Evolutionary conservation across 2,113 vertebrate genomes (phyloP), one percentile per base, ranked within the genome.

Genomic region (Leuciscus idus): DNA sequence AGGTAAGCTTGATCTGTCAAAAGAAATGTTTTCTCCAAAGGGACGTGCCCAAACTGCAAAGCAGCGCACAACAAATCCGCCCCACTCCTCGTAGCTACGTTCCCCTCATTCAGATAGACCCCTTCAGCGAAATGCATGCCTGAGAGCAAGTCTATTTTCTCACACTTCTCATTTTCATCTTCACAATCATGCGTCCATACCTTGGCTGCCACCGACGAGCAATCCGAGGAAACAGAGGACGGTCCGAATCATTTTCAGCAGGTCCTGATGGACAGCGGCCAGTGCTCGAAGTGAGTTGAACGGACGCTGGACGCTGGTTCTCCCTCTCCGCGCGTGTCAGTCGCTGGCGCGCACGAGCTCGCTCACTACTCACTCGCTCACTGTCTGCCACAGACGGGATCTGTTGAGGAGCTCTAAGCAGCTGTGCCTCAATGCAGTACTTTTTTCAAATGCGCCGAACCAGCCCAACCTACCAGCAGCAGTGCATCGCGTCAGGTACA

Each of bases 21-120:
- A 88, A 85, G 84, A 85, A 87, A 83, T 81, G 73, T 52, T 89
- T 87, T 89, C 86, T 80, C 80, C 84, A 74, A 9, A 84, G 50
- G 80, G 92, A 96, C 95, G 95, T 96, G 95, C 93, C 66, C 79
- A 89, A 94, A 95, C 95, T 96, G 93, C 94, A 90, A 95, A 96
- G 92, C 90, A 93, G 89, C 77, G 23, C 83, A 59, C 90, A 91
- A 95, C 93, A 92, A 94, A 92, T 91, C 92, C 92, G 89, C 73
- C 91, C 88, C 91, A 88, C 90, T 90, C 91, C 86, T 90, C 28
- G 85, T 26, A 43, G 43, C 43, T 43, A 86, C 62, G 88, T 12
- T 83, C 0, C 80, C 28, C 86, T 81, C 86, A 50, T 87, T 43
- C 90, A 33, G 30, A 82, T 30, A 77, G 81, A 87, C 36, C 81